Conservation (phyloP, 2,888 invertebrate genomes). For the Lasioglossum oenotherae region DNA sequence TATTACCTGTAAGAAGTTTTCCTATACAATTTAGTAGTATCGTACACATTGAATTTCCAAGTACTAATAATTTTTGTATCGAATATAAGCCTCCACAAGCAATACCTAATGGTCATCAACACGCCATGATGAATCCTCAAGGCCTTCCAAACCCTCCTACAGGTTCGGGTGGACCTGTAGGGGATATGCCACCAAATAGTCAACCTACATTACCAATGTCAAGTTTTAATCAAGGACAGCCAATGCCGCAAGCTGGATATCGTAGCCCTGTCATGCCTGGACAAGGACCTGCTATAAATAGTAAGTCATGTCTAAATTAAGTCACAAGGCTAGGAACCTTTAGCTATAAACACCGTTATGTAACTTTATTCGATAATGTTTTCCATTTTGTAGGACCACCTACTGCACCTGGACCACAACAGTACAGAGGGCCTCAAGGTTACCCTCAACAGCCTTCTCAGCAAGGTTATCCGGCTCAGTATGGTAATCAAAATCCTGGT, state of each 20-base stretch:
- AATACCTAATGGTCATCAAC: constrained; percentile 84
- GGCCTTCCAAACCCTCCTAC: constrained; percentile 82
- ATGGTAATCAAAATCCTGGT: constrained; percentile 86
- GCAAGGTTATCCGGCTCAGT: constrained; percentile 87
- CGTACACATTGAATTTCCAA: not conserved
- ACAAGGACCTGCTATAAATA: constrained; percentile 85
- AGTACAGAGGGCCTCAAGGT: constrained; percentile 85
- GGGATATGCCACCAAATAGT: constrained; percentile 82
- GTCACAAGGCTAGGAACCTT: not conserved
- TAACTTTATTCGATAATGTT: not conserved
- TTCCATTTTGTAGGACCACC: constrained; percentile 83
- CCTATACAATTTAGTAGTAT: not conserved
- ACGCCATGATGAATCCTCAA: constrained; percentile 84
- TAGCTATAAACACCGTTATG: not conserved
- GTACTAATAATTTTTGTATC: not conserved
- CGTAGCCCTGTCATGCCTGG: constrained; percentile 87
- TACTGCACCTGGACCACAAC: constrained; percentile 86
- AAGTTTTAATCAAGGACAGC: constrained; percentile 82
- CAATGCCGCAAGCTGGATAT: constrained; percentile 83
- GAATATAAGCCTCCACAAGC: constrained; percentile 86
- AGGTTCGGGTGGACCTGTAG: constrained; percentile 80
- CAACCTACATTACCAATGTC: constrained; percentile 82
- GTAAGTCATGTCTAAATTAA: constrained; percentile 68
- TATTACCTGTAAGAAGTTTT: constrained; percentile 90
- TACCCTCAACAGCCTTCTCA: constrained; percentile 89